Percentiles rank a stretch among this genome's conserved stretches.
Conservation (phyloP, 1,140 invertebrate genomes). For the Nasonia longicornis region DNA sequence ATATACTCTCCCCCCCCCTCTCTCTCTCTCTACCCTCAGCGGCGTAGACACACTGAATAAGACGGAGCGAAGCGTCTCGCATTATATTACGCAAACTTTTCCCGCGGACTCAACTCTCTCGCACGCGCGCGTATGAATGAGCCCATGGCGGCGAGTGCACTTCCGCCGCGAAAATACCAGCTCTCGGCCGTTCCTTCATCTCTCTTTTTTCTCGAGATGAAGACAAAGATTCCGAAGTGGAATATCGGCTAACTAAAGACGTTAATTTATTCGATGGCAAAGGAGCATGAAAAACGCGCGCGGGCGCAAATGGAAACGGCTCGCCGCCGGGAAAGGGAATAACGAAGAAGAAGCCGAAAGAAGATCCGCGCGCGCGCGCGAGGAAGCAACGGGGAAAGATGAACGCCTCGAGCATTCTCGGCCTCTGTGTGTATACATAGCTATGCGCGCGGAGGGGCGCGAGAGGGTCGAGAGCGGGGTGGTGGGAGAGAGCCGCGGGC, state of each 20-base stretch:
- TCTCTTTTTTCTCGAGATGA: slow-evolving; percentile 40
- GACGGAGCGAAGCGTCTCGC: slow-evolving; percentile 19
- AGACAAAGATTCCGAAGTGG: slow-evolving; percentile 49
- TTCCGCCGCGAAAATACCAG: background rate
- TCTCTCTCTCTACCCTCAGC: too few relatives aligned
- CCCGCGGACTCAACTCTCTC: background rate
- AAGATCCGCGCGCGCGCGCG: background rate
- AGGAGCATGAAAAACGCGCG: slow-evolving; percentile 55
- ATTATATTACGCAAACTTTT: slow-evolving; percentile 41
- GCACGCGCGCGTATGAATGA: slow-evolving; percentile 16
- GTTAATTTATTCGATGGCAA: slow-evolving; percentile 64
- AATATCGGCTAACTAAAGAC: slow-evolving; percentile 64
- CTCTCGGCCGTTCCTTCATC: slow-evolving; percentile 50
- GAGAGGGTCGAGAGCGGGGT: slow-evolving; percentile 46
- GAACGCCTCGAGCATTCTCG: slow-evolving; percentile 35
- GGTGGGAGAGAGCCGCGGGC: slow-evolving; percentile 51
- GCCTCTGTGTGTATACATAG: background rate
- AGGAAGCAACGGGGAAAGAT: slow-evolving; percentile 22
- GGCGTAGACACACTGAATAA: slow-evolving; percentile 7
- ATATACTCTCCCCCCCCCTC: background rate
- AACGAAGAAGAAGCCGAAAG: slow-evolving; percentile 37
- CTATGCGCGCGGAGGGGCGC: slow-evolving; percentile 12
- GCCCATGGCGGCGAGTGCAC: slow-evolving; percentile 13
- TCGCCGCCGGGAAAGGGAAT: slow-evolving; percentile 1
- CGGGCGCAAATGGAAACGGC: slow-evolving; percentile 37